These are phyloP conservation scores for Cotesia congregata DNA, from an alignment of 2,888 invertebrate genomes.

Conservation along the genomic window DNA sequence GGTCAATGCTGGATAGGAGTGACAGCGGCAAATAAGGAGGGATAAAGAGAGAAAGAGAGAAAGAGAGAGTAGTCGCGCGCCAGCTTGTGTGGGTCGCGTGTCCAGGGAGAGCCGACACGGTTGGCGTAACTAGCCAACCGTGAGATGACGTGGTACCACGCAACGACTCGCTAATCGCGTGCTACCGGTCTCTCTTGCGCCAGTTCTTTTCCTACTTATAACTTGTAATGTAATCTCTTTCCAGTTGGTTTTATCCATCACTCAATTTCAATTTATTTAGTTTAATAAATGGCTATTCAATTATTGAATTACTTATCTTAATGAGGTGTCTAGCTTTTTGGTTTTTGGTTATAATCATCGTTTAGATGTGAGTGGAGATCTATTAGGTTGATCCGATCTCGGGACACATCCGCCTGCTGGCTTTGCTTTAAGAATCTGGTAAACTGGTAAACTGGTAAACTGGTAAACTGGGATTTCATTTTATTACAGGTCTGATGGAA, in stretches of 20 bases:
- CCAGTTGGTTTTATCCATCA: too few relatives aligned
- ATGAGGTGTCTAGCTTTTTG: too few relatives aligned
- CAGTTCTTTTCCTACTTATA: conserved; percentile 31
- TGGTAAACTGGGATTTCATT: conserved; percentile 5
- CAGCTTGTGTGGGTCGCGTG: conserved; percentile 52
- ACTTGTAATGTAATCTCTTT: too few relatives aligned
- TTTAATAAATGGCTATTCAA: too few relatives aligned
- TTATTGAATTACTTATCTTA: too few relatives aligned
- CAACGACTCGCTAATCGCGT: conserved; percentile 55
- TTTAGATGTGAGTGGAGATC: too few relatives aligned
- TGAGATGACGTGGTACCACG: conserved; percentile 61
- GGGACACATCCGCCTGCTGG: too few relatives aligned
- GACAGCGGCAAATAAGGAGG: conserved; percentile 38
- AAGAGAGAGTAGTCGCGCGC: conserved; percentile 49
- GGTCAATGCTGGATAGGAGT: conserved; percentile 25
- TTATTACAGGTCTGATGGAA: too few relatives aligned
- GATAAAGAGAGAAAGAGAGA: conserved; percentile 43
- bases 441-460: background rate
- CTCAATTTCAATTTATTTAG: too few relatives aligned
- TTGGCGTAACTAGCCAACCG: conserved; percentile 60
- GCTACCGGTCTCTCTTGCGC: conserved; percentile 53
- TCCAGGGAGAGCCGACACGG: conserved; percentile 47
- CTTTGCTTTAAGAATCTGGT: background rate
- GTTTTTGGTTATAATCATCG: too few relatives aligned
- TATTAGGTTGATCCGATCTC: too few relatives aligned